Percentiles rank a stretch among this genome's conserved stretches.
These are phyloP conservation scores for Drosophila putrida DNA, from an alignment of 2,888 invertebrate species.

Conservation along the genomic window DNA sequence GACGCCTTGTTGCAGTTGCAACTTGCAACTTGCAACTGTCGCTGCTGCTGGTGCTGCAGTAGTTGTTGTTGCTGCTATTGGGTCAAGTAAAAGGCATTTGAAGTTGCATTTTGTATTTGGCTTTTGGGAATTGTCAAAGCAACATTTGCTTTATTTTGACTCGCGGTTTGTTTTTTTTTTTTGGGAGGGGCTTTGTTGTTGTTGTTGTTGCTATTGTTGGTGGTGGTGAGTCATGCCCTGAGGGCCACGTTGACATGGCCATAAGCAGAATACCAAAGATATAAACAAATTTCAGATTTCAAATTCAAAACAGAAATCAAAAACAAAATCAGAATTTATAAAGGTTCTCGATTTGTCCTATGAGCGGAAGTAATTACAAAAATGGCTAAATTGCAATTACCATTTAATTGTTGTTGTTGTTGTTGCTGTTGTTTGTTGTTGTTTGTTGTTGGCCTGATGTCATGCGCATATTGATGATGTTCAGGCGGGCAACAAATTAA, in stretches of 20 bases:
- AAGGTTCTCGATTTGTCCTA: slow-evolving; percentile 37
- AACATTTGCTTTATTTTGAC: slow-evolving; percentile 28
- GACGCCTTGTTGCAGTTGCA: slow-evolving; percentile 53
- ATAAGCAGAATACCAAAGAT: slow-evolving; percentile 8
- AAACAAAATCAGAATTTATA: slow-evolving; percentile 2
- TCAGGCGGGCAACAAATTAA: slow-evolving; percentile 20
- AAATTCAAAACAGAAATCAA: slow-evolving; percentile 19
- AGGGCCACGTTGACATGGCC: slow-evolving; percentile 10
- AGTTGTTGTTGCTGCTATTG: slow-evolving; percentile 54
- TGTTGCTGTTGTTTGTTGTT: slow-evolving; percentile 42
- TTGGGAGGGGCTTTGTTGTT: slow-evolving; percentile 31
- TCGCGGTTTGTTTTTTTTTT: slow-evolving; percentile 1
- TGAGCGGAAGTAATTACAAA: slow-evolving; percentile 71
- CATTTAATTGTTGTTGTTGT: slow-evolving; percentile 54
- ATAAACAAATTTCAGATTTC: background rate
- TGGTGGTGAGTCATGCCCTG: slow-evolving; percentile 22
- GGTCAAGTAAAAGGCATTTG: slow-evolving; percentile 75
- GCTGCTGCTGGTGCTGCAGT: slow-evolving; percentile 6
- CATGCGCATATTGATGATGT: slow-evolving; percentile 54
- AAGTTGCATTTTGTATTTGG: slow-evolving; percentile 60
- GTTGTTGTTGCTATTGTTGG: slow-evolving; percentile 2
- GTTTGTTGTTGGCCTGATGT: slow-evolving; percentile 67
- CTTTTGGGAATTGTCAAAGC: slow-evolving; percentile 60
- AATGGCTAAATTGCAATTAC: slow-evolving; percentile 71
- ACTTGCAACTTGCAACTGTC: slow-evolving; percentile 36